Base-by-base conservation (phyloP, 2,888 invertebrate genomes). In the Leptinotarsa tumamoca region DNA sequence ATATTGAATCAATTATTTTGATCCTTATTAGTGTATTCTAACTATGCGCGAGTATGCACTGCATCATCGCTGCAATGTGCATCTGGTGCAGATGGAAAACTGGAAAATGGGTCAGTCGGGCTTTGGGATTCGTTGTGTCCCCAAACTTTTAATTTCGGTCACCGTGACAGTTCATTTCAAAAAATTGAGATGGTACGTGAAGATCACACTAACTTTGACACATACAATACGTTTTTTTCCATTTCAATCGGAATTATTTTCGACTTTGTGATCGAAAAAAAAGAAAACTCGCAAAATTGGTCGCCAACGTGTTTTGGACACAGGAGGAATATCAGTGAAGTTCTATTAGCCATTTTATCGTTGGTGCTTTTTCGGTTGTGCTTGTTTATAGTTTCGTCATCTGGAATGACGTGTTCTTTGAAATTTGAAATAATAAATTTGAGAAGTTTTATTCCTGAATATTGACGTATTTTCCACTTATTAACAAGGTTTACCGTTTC, bases 41-140 rank as follows among this genome's bases (percentile, higher is more conserved):
- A 80, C 74, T 72, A 73, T 70, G 78, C 76, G 78, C 78, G 69
- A 68, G 54, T 72, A 73, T 70, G 70, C 50, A 56, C 68, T 68
- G 68, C 75, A 81, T 50, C 76, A 74, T 71, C 71, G 43, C 68
- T 73, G 70, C 78, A 78, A 74, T 78, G 77, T 83, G 81, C 82
- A 82, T 80, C 81, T 79, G 3, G 43, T 76, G 73, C 71, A 80
- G 56, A 13, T 56, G 1, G 21, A 58, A 23, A 58, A 58, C 21
- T 84, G 79, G 84, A 81, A 84, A 81, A 76, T 84, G 79, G 84
- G 84, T 84, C 84, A 84, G 82, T 84, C 79, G 83, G 82, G 73
- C 79, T 63, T 81, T 67, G 76, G 68, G 72, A 70, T 72, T 67
- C 75, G 67, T 58, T 76, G 71, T 74, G 76, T 71, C 61, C 63